Base-by-base conservation (phyloP, 2,797 vertebrate species). In the Tiaroga cobitis region DNA sequence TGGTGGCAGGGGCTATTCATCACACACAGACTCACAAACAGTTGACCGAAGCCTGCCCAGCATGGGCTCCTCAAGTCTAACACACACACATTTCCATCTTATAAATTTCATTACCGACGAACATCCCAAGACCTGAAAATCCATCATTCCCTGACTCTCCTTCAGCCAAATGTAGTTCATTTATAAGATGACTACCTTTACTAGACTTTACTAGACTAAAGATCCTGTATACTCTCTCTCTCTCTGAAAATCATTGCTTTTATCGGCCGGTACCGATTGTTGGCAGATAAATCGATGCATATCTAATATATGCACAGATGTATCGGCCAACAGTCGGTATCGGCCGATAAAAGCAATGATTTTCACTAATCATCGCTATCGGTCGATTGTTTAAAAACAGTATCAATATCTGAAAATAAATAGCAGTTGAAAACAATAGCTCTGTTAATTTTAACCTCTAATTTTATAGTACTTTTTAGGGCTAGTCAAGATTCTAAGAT, bases 1-100 rank as follows among this genome's bases (percentile, higher is more conserved):
- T 78, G 80, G 51, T 88, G 87, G 87, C 87, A 83, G 86, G 29
- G 61, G 49, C 85, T 88, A 90, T 90, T 88, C 82, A 89, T 90
- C 88, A 87, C 70, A 73, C 10, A 39, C 43, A 56, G 51, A 74
- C 78, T 77, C 80, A 70, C 85, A 85, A 73, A 80, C 77, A 80
- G 26, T 65, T 85, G 76, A 85, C 83, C 83, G 59, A 78, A 85
- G 29, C 54, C 77, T 80, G 74, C 63, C 49, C 19, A 39, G 75
- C 19, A 3, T 59, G 51, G 29, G 77, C 76, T 85, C 51, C 8
- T 78, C 51, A 34, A 10, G 18, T 63, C 39, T 18, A 76, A 72
- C 80, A 83, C 80, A 85, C 83, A 87, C 39, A 76, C 84, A 83
- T 39, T 85, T 80, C 59, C 26, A 85, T 80, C 56, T 85, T 61